These are phyloP conservation scores for Drosophila melanosoma DNA, from an alignment of 2,888 invertebrate species.

Conservation along the genomic window DNA sequence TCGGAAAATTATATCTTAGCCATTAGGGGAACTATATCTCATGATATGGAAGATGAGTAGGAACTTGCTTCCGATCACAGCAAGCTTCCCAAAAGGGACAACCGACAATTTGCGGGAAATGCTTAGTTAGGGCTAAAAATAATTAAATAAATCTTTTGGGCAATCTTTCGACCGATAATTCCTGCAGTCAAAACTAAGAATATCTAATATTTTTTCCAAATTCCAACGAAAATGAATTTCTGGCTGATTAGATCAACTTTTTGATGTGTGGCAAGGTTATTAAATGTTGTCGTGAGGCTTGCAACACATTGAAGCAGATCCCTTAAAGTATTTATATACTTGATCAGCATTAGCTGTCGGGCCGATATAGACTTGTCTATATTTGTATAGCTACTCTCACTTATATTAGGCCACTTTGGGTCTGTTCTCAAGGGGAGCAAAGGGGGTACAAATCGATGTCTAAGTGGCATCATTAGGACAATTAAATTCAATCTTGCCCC, in stretches of 20 bases:
- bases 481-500: neutral
- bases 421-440: neutral
- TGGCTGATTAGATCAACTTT: neutral
- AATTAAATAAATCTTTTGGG: too few species aligned
- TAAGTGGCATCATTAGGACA: slow-evolving; percentile 11
- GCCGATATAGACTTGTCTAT: neutral
- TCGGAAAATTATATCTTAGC: neutral
- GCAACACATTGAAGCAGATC: neutral
- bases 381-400: neutral
- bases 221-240: neutral
- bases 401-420: neutral
- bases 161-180: neutral
- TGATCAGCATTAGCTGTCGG: neutral
- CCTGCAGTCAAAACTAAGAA: neutral
- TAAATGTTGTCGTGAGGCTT: neutral
- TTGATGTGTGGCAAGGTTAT: neutral
- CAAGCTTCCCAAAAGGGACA: neutral
- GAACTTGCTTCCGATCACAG: neutral
- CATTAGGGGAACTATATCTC: neutral
- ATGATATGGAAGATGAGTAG: neutral
- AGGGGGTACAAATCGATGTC: neutral
- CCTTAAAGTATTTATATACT: neutral
- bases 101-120: neutral
- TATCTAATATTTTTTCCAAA: neutral
- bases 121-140: neutral